These are phyloP conservation scores for Drosophila pseudoananassae DNA, from an alignment of 1,140 invertebrate species.

Conservation along the genomic window DNA sequence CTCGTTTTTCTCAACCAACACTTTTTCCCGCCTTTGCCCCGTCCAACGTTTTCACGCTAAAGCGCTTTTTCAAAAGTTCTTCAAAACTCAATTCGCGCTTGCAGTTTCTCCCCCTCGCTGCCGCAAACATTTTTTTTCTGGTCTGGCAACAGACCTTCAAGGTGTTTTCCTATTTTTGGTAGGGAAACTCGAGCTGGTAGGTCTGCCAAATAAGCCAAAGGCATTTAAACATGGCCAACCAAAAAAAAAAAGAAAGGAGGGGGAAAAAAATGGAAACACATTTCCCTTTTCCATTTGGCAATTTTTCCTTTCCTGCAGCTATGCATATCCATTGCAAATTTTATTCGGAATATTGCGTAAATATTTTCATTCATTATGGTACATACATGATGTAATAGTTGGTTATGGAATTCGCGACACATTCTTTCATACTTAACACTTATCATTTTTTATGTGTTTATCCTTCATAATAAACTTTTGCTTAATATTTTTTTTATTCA, in stretches of 20 bases:
- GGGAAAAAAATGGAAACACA: no score
- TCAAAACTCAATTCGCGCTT: constrained; percentile 66
- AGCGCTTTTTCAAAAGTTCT: constrained; percentile 75
- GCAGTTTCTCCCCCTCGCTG: not conserved
- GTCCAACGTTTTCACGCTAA: constrained; percentile 71
- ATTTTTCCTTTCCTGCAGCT: not conserved
- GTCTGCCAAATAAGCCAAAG: constrained; percentile 67
- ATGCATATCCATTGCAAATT: no score
- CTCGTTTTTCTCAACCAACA: not conserved
- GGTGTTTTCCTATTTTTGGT: constrained; percentile 43
- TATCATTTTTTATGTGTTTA: no score
- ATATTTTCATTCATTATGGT: no score
- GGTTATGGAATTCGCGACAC: no score
- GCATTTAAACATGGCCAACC: constrained; percentile 38
- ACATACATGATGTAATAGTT: no score
- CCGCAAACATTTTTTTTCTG: not conserved
- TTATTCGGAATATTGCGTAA: no score
- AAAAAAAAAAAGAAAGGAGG: not conserved
- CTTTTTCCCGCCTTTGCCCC: not conserved
- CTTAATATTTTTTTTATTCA: no score
- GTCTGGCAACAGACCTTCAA: constrained; percentile 58
- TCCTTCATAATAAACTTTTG: no score
- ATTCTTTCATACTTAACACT: no score
- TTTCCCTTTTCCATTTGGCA: not conserved
- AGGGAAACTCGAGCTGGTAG: constrained; percentile 52